Percentiles rank a stretch among this genome's conserved stretches.
Conservation (phyloP, 2,888 invertebrate genomes). For the Oxytorus armatus region DNA sequence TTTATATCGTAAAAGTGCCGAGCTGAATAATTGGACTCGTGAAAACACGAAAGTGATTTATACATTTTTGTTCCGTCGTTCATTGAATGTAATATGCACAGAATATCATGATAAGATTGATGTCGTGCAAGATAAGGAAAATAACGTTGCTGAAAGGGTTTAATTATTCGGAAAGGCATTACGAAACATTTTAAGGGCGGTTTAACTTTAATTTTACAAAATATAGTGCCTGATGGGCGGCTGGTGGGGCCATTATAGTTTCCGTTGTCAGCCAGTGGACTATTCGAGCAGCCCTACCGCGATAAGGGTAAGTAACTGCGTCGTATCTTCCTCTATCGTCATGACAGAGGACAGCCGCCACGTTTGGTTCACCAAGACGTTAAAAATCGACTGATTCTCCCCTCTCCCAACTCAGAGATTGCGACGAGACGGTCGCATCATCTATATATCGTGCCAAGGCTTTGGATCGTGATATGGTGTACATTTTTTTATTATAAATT, state of each 20-base stretch:
- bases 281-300: conserved; percentile 92
- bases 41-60: not conserved
- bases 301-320: conserved; percentile 90
- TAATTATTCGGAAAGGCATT: conserved; percentile 61
- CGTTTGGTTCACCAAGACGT: conserved; percentile 63
- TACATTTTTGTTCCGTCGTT: not conserved
- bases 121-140: no score
- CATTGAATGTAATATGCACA: not conserved
- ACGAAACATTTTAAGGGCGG: conserved; percentile 62
- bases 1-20: conserved; percentile 30
- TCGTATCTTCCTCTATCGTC: conserved; percentile 32
- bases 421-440: conserved; percentile 40
- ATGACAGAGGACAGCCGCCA: conserved; percentile 57
- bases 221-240: conserved; percentile 94
- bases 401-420: conserved; percentile 39
- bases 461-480: conserved; percentile 63
- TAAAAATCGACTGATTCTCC: conserved; percentile 63
- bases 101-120: no score
- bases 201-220: conserved; percentile 75
- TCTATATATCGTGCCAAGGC: conserved; percentile 50
- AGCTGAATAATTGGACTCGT: conserved; percentile 24
- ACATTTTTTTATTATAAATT: conserved; percentile 28
- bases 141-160: not conserved
- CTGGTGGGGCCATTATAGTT: conserved; percentile 96
- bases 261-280: conserved; percentile 96